Base-by-base conservation (phyloP, 2,113 vertebrate genomes). In the Sardina pilchardus region DNA sequence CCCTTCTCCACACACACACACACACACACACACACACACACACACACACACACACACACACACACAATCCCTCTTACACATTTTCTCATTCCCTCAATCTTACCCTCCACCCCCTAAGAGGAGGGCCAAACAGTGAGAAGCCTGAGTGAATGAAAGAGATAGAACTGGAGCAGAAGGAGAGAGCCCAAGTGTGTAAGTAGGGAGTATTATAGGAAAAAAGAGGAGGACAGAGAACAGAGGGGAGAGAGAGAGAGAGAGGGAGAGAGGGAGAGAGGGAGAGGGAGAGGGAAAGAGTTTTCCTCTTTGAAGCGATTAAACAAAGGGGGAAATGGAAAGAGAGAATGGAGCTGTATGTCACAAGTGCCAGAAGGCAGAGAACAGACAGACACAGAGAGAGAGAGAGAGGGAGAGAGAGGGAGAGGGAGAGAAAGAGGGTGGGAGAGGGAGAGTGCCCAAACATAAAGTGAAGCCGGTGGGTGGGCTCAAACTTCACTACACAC, bases 391-490 rank as follows among this genome's bases (percentile, higher is more conserved):
- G 84, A 63, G 44, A 14, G 75, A 17, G 21, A 67, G 39, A 16
- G 17, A 83, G 78, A 85, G 86, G 88, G 75, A 90, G 88, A 87
- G 12, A 78, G 75, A 91, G 88, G 90, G 87, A 90, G 88, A 90
- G 86, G 88, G 89, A 92, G 90, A 88, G 67, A 67, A 85, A 86
- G 86, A 85, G 85, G 86, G 1, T 81, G 84, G 85, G 34, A 34
- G 16, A 34, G 30, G 14, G 16, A 34, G 30, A 71, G 63, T 3
- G 26, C 3, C 10, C 26, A 34, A 12, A 26, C 26, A 30, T 30
- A 34, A 71, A 71, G 10, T 16, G 9, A 34, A 12, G 26, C 24
- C 9, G 6, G 56, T 63, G 63, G 26, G 63, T 67, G 63, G 63
- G 63, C 63, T 30, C 63, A 12, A 9, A 26, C 26, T 6, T 67